Conservation (phyloP, 92 coral and sea anemone genomes). For the Isaurus tuberculatus region DNA sequence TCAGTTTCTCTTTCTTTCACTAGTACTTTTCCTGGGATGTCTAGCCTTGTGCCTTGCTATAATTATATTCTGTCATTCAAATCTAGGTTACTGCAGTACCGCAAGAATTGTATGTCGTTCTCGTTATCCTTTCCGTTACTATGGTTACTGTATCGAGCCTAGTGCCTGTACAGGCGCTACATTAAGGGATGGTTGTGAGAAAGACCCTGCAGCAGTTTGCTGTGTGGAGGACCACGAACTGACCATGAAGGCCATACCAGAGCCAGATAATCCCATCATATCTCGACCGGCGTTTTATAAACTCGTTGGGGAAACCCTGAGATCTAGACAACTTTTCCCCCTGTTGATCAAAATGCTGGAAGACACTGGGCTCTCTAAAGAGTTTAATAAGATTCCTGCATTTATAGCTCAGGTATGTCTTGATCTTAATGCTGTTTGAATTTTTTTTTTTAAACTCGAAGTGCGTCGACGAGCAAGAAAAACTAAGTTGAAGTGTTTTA, state of each 20-base stretch:
- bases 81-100: background rate
- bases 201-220: slow-evolving; percentile 47
- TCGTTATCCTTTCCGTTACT: slow-evolving; percentile 46
- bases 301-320: slow-evolving; percentile 60
- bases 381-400: slow-evolving; percentile 54
- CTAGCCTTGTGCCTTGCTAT: too few species aligned
- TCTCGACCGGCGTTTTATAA: slow-evolving; percentile 39
- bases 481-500: too few species aligned
- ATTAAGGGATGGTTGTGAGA: slow-evolving; percentile 53
- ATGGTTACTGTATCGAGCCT: slow-evolving; percentile 58
- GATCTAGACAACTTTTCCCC: slow-evolving; percentile 67
- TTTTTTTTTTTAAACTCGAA: too few species aligned
- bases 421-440: background rate
- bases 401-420: slow-evolving; percentile 66
- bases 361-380: slow-evolving; percentile 55
- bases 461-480: too few species aligned
- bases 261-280: slow-evolving; percentile 32
- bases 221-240: slow-evolving; percentile 56
- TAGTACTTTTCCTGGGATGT: too few species aligned
- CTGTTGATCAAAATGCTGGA: slow-evolving; percentile 55
- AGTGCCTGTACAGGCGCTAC: slow-evolving; percentile 71
- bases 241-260: slow-evolving; percentile 24
- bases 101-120: slow-evolving; percentile 30
- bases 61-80: too few species aligned
- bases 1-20: too few species aligned